A percentile compares a stretch with the other conserved stretches of the same genome.
phyloP scores from a whole-genome alignment of 2,888 invertebrate species.

The Tupiocoris notatus region DNA sequence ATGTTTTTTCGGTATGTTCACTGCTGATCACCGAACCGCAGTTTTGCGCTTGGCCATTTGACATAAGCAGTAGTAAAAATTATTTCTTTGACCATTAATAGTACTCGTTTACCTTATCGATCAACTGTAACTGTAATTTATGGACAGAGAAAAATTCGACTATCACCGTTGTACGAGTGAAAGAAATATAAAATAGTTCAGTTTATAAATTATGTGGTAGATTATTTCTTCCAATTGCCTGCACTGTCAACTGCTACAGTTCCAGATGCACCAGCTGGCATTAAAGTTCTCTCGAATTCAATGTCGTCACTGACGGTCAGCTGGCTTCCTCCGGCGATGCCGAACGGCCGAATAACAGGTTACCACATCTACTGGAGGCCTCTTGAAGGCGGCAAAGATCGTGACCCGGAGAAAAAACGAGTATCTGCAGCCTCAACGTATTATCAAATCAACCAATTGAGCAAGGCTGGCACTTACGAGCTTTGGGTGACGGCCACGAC shows the following conservation, averaged over 20 bases:
- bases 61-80: no score
- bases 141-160: no score
- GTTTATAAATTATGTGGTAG: no score
- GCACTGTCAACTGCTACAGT: no score
- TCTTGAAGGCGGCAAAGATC: slow-evolving; percentile 50
- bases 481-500: slow-evolving; percentile 65
- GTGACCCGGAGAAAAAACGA: slow-evolving; percentile 49
- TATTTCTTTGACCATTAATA: no score
- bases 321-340: slow-evolving; percentile 64
- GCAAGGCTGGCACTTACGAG: slow-evolving; percentile 60
- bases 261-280: slow-evolving; percentile 62
- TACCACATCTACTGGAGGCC: slow-evolving; percentile 60
- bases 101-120: no score
- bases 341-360: slow-evolving; percentile 63
- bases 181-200: no score
- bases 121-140: no score
- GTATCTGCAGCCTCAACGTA: slow-evolving; percentile 52
- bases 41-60: no score
- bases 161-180: no score
- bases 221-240: slow-evolving; percentile 6
- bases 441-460: slow-evolving; percentile 59
- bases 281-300: slow-evolving; percentile 63
- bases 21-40: no score
- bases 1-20: no score
- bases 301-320: slow-evolving; percentile 62